Conservation (phyloP, 2,888 invertebrate genomes). For the Cheilosia soror region DNA sequence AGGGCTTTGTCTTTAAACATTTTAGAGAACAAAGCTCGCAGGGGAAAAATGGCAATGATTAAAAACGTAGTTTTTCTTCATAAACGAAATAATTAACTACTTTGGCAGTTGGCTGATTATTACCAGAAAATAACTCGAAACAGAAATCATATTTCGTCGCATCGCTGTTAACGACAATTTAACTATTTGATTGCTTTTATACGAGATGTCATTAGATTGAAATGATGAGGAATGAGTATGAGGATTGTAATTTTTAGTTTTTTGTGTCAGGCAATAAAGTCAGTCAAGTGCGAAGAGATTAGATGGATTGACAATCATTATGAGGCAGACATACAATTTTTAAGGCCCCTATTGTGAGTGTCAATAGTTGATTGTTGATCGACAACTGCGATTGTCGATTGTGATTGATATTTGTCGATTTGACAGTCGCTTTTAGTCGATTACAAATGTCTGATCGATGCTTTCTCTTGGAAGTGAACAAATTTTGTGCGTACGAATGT, state of each 20-base stretch:
- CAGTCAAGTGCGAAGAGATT: too few species aligned
- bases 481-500: too few species aligned
- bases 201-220: conserved; percentile 11
- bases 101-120: background rate
- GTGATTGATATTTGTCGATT: too few species aligned
- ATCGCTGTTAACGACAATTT: background rate
- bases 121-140: background rate
- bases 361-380: too few species aligned
- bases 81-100: conserved; percentile 7
- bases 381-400: too few species aligned
- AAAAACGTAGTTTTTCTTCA: background rate
- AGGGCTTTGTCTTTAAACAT: background rate
- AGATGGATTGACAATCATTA: too few species aligned
- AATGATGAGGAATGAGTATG: background rate
- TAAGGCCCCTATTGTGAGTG: too few species aligned
- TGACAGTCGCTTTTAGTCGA: too few species aligned
- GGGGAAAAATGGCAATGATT: background rate
- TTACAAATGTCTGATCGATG: too few species aligned
- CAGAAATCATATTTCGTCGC: background rate
- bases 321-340: too few species aligned
- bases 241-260: conserved; percentile 22
- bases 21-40: too few species aligned
- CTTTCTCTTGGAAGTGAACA: too few species aligned
- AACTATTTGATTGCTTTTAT: conserved; percentile 23
- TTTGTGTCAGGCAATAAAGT: background rate